Conservation (phyloP, 2,888 invertebrate species). For the Drosophila cognata region DNA sequence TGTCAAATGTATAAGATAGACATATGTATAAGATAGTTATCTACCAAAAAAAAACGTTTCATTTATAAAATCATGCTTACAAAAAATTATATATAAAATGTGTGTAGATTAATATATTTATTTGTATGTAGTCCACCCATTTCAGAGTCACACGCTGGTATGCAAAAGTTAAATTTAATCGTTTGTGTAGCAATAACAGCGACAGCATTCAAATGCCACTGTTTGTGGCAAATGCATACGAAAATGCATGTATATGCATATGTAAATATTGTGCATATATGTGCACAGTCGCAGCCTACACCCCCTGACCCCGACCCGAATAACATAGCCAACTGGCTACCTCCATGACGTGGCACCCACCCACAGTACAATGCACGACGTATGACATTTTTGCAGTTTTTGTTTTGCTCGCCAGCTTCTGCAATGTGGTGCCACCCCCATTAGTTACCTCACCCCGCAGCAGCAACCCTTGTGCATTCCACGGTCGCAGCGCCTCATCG, state of each 20-base stretch:
- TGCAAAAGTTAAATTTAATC: conserved; percentile 1
- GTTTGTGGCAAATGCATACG: conserved; percentile 7
- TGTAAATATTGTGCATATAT: conserved; percentile 1
- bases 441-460: neutral
- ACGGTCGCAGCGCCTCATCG: conserved; percentile 64
- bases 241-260: neutral
- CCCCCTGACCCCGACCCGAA: conserved; percentile 48
- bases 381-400: conserved; percentile 78
- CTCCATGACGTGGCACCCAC: conserved; percentile 7
- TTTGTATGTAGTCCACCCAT: neutral
- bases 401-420: conserved; percentile 78
- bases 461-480: conserved; percentile 26
- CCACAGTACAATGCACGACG: conserved; percentile 46
- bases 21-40: neutral
- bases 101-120: neutral
- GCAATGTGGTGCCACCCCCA: conserved; percentile 43
- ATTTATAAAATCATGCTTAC: neutral
- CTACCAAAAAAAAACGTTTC: neutral
- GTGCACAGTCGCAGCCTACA: conserved; percentile 15
- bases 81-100: neutral
- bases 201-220: conserved; percentile 16
- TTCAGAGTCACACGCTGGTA: neutral
- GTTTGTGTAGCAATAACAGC: conserved; percentile 6
- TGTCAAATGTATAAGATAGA: neutral
- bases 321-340: conserved; percentile 11